Conservation (phyloP, 2,888 invertebrate genomes). For the Rhyacophila evoluta region DNA sequence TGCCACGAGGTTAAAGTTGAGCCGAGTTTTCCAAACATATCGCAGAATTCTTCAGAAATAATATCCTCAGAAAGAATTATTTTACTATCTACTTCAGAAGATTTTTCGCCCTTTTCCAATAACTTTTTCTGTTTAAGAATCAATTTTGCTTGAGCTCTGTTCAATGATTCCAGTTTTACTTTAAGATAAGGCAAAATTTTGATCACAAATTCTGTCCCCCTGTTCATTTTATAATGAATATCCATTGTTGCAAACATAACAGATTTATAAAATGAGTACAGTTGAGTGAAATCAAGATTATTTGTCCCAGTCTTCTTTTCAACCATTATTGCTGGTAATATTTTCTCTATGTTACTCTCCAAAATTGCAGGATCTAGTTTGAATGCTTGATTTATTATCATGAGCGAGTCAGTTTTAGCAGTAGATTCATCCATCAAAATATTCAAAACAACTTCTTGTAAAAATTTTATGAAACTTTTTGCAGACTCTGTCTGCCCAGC, state of each 20-base stretch:
- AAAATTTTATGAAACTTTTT: slow-evolving; percentile 62
- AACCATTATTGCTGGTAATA: slow-evolving; percentile 64
- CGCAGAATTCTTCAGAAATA: slow-evolving; percentile 62
- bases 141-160: slow-evolving; percentile 62
- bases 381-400: slow-evolving; percentile 63
- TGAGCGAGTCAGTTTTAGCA: slow-evolving; percentile 61
- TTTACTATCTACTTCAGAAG: slow-evolving; percentile 59
- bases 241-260: slow-evolving; percentile 62
- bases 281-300: slow-evolving; percentile 59
- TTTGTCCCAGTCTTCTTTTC: slow-evolving; percentile 56
- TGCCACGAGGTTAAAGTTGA: slow-evolving; percentile 67
- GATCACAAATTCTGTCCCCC: slow-evolving; percentile 62
- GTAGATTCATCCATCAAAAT: slow-evolving; percentile 64
- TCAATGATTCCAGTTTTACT: slow-evolving; percentile 60
- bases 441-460: slow-evolving; percentile 64
- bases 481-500: slow-evolving; percentile 63
- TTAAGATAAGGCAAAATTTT: slow-evolving; percentile 64
- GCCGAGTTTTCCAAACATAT: slow-evolving; percentile 63
- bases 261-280: slow-evolving; percentile 47
- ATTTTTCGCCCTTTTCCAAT: slow-evolving; percentile 56
- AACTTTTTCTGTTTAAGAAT: slow-evolving; percentile 57
- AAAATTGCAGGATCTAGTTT: slow-evolving; percentile 64
- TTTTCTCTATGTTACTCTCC: slow-evolving; percentile 62
- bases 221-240: slow-evolving; percentile 65
- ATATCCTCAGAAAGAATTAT: slow-evolving; percentile 62